These are phyloP conservation scores for Epicampocera succincta DNA, from an alignment of 2,888 invertebrate species.

Conservation along the genomic window DNA sequence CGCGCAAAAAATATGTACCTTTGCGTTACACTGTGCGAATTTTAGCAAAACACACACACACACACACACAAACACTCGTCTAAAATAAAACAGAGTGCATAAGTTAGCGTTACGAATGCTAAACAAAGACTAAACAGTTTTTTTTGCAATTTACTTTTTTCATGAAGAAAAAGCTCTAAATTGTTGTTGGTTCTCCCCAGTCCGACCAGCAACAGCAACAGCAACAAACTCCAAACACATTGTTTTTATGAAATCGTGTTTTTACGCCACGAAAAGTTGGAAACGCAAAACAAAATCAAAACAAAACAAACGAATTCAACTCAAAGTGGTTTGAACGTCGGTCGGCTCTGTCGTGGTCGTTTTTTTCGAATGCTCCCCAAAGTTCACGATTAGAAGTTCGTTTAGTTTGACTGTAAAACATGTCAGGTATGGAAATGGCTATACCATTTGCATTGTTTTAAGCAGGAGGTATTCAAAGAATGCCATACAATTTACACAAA, in stretches of 20 bases:
- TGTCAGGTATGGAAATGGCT: constrained; percentile 43
- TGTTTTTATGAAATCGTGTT: constrained; percentile 30
- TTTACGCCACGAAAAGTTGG: constrained; percentile 15
- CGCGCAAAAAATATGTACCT: constrained; percentile 26
- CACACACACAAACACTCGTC: no score
- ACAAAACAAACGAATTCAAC: constrained; percentile 33
- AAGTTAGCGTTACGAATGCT: constrained; percentile 65
- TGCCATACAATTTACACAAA: neutral
- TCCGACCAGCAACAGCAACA: constrained; percentile 4
- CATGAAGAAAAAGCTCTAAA: constrained; percentile 7
- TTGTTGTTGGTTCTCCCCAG: constrained; percentile 44
- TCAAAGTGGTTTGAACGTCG: constrained; percentile 37
- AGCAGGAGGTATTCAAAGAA: no score
- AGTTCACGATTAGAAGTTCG: constrained; percentile 47
- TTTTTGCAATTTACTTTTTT: constrained; percentile 51
- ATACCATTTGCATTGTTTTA: neutral
- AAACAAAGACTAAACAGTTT: constrained; percentile 65
- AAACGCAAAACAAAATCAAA: constrained; percentile 18
- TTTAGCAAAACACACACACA: constrained; percentile 12
- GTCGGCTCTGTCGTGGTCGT: constrained; percentile 20
- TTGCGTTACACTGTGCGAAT: constrained; percentile 43
- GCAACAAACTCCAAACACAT: constrained; percentile 19
- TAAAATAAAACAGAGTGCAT: constrained; percentile 9
- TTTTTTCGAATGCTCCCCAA: constrained; percentile 17
- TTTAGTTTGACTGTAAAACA: constrained; percentile 32